phyloP scores from a whole-genome alignment of 2,888 invertebrate genomes.

The Prenolepis imparis region DNA sequence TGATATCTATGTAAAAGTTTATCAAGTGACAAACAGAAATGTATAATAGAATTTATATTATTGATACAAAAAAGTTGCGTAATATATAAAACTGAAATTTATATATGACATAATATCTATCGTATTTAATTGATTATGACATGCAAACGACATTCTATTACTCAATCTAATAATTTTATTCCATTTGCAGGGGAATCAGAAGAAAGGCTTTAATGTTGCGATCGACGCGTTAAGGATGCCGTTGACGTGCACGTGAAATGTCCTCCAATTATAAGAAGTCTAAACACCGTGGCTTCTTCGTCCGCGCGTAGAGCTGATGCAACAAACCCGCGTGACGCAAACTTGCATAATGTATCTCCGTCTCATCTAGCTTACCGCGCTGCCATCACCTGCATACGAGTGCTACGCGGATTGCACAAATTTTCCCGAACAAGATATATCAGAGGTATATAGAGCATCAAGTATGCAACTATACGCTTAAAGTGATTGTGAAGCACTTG shows the following conservation, averaged over 20 bases:
- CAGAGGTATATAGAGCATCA: neutral
- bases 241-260: conserved; percentile 5
- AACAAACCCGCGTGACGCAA: conserved; percentile 82
- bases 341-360: conserved; percentile 79
- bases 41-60: neutral
- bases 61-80: neutral
- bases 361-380: conserved; percentile 81
- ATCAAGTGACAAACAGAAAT: neutral
- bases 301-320: conserved; percentile 65
- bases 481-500: neutral
- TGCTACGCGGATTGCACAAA: conserved; percentile 81
- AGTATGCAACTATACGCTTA: neutral
- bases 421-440: conserved; percentile 64
- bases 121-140: neutral
- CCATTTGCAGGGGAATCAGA: neutral
- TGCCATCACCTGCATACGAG: conserved; percentile 81
- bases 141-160: neutral
- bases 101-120: neutral
- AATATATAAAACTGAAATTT: neutral
- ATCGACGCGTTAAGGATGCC: neutral
- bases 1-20: neutral
- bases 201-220: neutral
- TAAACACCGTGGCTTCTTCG: conserved; percentile 11
- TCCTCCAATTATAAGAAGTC: conserved; percentile 29
- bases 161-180: neutral